phyloP scores from a whole-genome alignment of 2,113 vertebrate species.

The Microtus montanus region DNA sequence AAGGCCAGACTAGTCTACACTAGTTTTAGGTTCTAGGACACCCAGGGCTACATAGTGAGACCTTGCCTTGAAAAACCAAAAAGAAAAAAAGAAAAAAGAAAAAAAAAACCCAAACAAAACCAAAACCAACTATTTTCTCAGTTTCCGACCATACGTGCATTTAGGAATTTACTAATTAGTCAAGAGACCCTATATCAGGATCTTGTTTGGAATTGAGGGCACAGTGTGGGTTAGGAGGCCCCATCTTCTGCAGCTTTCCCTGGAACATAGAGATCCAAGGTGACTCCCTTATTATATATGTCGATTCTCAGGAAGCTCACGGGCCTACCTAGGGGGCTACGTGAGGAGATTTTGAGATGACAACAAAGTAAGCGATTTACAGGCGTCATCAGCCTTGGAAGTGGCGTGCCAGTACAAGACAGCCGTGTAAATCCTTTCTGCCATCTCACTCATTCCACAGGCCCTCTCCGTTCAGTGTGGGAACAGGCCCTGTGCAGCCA shows the following conservation, averaged over 20 bases:
- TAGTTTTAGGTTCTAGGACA: neutral
- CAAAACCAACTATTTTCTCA: conserved; percentile 5
- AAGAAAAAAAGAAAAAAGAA: neutral
- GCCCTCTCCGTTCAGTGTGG: neutral
- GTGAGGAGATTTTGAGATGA: neutral
- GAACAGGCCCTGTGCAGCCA: neutral
- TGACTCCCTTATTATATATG: neutral
- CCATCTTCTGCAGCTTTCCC: neutral
- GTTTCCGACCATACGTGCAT: conserved; percentile 40
- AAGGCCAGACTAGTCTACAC: neutral
- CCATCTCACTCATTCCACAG: neutral
- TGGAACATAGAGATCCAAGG: neutral
- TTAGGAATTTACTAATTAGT: conserved; percentile 38
- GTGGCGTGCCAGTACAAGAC: neutral
- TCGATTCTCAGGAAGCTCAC: neutral
- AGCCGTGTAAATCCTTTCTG: neutral
- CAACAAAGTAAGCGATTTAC: neutral
- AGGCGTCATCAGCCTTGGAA: neutral
- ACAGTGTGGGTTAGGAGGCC: neutral
- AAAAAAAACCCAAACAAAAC: neutral
- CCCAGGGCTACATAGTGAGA: neutral
- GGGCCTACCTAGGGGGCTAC: neutral
- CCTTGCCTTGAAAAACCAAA: neutral
- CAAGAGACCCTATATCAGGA: neutral
- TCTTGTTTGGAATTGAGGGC: neutral